A percentile compares a stretch with the other conserved stretches of the same genome.
Evolutionary conservation across 2,113 vertebrate species (phyloP).

Genomic region (Scomber colias): DNA sequence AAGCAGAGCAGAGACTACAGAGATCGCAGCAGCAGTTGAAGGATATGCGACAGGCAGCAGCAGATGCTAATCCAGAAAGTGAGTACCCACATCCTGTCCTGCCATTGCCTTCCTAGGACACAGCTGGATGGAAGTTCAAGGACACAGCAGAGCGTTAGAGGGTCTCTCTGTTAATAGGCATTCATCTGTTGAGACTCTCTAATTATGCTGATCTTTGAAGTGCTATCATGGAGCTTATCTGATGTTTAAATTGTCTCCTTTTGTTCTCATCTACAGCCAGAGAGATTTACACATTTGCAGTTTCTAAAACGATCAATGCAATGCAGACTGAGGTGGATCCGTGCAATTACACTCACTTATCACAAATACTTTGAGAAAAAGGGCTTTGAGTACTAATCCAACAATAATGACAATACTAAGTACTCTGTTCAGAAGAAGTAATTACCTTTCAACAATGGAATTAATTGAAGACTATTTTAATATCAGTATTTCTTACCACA

Average conservation of each 20-base stretch:
- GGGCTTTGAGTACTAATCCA: background rate
- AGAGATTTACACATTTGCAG: conserved; percentile 70
- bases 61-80: conserved; percentile 96
- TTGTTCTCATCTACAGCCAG: conserved; percentile 39
- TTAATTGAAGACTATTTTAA: background rate
- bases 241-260: conserved; percentile 36
- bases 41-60: conserved; percentile 91
- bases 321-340: conserved; percentile 21
- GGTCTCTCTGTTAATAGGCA: conserved; percentile 54
- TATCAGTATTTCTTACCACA: background rate
- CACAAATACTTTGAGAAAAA: background rate
- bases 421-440: background rate
- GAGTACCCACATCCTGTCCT: conserved; percentile 76
- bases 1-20: conserved; percentile 92
- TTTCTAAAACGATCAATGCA: conserved; percentile 49
- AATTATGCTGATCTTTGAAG: conserved; percentile 66
- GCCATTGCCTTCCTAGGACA: conserved; percentile 21
- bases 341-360: conserved; percentile 38
- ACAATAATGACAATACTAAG: no score
- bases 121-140: conserved; percentile 54
- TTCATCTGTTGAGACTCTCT: conserved; percentile 60
- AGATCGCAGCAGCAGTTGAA: conserved; percentile 93
- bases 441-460: background rate
- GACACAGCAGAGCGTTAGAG: conserved; percentile 28
- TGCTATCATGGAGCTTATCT: conserved; percentile 49